These are phyloP conservation scores for Ptilonorhynchus violaceus DNA, from an alignment of 2,113 vertebrate genomes.

Conservation along the genomic window DNA sequence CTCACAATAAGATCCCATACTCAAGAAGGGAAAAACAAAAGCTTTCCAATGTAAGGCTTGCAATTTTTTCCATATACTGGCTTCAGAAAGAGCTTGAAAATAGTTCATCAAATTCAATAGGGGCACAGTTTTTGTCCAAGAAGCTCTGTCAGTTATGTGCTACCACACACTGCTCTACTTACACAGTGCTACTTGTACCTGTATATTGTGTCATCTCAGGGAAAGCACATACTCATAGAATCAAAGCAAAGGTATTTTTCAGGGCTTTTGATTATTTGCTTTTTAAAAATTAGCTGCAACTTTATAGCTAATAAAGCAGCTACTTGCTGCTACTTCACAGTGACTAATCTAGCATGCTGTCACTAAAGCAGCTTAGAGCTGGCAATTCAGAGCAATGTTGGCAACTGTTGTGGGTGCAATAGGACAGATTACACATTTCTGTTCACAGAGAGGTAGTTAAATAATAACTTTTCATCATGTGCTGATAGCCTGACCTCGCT, in stretches of 20 bases:
- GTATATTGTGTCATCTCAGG: rapidly evolving
- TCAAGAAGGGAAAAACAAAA: neutral
- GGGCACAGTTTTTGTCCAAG: neutral
- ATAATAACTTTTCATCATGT: neutral
- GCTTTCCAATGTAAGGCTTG: neutral
- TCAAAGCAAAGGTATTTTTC: neutral
- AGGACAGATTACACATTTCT: neutral
- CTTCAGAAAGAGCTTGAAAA: neutral
- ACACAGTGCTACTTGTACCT: rapidly evolving
- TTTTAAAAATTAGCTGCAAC: neutral
- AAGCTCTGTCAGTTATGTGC: neutral
- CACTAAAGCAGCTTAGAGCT: neutral
- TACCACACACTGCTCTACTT: neutral
- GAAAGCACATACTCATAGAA: neutral
- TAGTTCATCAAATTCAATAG: neutral
- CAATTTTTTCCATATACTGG: neutral
- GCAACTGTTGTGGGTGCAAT: neutral
- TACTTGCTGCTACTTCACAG: neutral
- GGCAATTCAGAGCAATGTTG: neutral
- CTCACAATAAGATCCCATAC: neutral
- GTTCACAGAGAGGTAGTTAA: neutral
- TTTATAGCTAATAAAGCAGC: neutral
- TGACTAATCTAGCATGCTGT: rapidly evolving
- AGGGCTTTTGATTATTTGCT: neutral
- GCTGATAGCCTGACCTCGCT: neutral